Base-by-base conservation (phyloP, 2,797 vertebrate genomes). In the Echiichthys vipera region DNA sequence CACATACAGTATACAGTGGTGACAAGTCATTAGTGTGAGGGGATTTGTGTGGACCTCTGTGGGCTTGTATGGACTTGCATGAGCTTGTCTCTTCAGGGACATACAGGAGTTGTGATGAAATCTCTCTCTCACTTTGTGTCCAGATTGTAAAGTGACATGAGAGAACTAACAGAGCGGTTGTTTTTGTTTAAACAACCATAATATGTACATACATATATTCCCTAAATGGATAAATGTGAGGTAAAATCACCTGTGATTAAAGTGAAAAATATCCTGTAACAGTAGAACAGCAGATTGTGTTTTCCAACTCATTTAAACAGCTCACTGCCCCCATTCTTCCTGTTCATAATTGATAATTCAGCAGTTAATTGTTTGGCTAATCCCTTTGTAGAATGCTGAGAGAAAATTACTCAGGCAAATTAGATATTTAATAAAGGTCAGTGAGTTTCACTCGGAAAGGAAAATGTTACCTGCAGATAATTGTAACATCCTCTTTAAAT, bases 31-130 rank as follows among this genome's bases (percentile, higher is more conserved):
- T 37, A 50, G 20, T 24, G 30, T 18, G 39, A 45, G n/a, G 27
- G 37, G 32, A 68, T 67, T 42, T 64, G 29, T 30, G 20, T 53
- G 43, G 62, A 55, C 18, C 56, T 61, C 56, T 54, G 10, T 30
- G 53, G 76, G 18, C 45, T 45, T 68, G 49, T 13, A 25, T 42
- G 20, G 36, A 68, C 83, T n/a, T 77, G 72, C 64, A 40, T 55
- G 30, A 77, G 34, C 75, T 57, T 63, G 76, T 57, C 22, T 65
- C 20, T 66, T 42, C 36, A 24, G 57, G 40, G 56, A 73, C 50
- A 65, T 49, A 27, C n/a, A n/a, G 39, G 5, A 42, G 17, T 22
- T 40, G n/a, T 13, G n/a, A 55, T 27, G 18, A 57, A 20, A 37
- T 55, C 13, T 51, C 7, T 46, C 42, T n/a, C 32, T 32, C 14